Percentiles rank a stretch among this genome's conserved stretches.
phyloP scores from a whole-genome alignment of 1,140 invertebrate species.

The Drosophila neocordata region DNA sequence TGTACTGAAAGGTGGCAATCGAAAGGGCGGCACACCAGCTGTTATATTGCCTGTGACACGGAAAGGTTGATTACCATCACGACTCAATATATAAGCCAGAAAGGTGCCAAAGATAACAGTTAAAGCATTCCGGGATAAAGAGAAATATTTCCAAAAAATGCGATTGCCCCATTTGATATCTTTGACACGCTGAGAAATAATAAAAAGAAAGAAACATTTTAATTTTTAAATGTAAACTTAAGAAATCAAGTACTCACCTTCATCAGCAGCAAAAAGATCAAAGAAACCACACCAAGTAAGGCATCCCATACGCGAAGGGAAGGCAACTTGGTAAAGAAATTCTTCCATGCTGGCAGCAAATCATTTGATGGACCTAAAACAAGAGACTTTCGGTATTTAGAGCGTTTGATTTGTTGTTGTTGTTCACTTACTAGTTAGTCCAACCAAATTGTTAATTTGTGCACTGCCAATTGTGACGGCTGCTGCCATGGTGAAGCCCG shows the following conservation, averaged over 20 bases:
- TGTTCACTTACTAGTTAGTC: conserved; percentile 84
- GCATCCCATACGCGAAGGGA: conserved; percentile 84
- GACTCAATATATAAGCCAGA: conserved; percentile 86
- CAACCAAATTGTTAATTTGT: conserved; percentile 91
- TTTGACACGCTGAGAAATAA: conserved; percentile 87
- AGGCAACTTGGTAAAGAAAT: conserved; percentile 84
- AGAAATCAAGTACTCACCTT: conserved; percentile 83
- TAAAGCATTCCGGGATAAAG: conserved; percentile 90
- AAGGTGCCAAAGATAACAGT: conserved; percentile 89
- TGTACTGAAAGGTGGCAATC: conserved; percentile 87
- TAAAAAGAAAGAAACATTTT: neutral
- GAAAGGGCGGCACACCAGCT: conserved; percentile 86
- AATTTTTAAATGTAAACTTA: conserved; percentile 48
- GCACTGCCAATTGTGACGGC: conserved; percentile 93
- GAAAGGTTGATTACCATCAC: conserved; percentile 85
- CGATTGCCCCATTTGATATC: conserved; percentile 61
- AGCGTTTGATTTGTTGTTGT: neutral
- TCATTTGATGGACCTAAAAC: conserved; percentile 83
- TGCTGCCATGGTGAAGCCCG: conserved; percentile 94
- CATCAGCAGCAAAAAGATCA: conserved; percentile 85
- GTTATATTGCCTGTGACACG: conserved; percentile 86
- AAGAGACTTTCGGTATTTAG: neutral
- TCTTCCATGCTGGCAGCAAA: conserved; percentile 85
- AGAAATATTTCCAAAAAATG: conserved; percentile 92
- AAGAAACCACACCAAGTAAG: conserved; percentile 85